phyloP scores from a whole-genome alignment of 64 coral and sea anemone species.

The Anthopleura sola region DNA sequence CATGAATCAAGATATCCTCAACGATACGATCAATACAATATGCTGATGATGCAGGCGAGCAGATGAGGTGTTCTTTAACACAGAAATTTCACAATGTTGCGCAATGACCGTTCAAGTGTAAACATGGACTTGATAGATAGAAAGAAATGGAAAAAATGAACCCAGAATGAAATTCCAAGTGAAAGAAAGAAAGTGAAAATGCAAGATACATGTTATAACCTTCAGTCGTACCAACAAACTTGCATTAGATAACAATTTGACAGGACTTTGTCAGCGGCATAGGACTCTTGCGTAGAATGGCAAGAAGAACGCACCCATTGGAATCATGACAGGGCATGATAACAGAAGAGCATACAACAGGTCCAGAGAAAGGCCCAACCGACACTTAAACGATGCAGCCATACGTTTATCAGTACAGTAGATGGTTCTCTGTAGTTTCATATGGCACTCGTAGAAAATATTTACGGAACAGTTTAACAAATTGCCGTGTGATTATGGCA shows the following conservation, averaged over 20 bases:
- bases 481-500: slow-evolving; percentile 29
- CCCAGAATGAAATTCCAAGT: no score
- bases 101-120: no score
- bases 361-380: background rate
- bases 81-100: background rate
- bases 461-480: slow-evolving; percentile 7
- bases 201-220: no score
- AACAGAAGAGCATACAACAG: background rate
- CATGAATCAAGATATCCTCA: background rate
- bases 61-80: background rate
- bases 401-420: background rate
- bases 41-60: no score
- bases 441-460: background rate
- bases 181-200: no score
- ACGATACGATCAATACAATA: background rate
- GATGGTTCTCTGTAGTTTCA: background rate
- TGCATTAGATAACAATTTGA: background rate
- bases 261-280: background rate
- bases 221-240: no score
- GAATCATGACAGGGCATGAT: background rate
- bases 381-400: no score
- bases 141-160: no score
- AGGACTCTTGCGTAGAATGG: background rate
- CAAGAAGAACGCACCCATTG: background rate
- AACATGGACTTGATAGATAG: no score